Evolutionary conservation across 1,140 invertebrate genomes (phyloP).

Genomic region (Zaprionus vittiger): DNA sequence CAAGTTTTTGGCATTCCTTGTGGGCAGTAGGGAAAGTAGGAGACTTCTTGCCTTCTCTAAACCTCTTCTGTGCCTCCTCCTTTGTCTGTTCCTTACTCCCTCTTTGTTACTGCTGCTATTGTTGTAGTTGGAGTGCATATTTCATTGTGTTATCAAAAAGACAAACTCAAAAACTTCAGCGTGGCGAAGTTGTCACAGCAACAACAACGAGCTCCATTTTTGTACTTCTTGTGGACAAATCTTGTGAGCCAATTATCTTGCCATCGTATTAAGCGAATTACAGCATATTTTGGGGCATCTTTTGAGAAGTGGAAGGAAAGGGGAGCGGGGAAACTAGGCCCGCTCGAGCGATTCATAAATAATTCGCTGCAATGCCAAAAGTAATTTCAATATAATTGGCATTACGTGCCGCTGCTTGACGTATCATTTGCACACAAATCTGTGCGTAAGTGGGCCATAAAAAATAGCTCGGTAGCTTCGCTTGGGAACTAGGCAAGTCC

Average conservation of each 20-base stretch:
- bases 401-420: slow-evolving; percentile 66
- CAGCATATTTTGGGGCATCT: not conserved
- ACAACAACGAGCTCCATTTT: not conserved
- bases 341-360: slow-evolving; percentile 40
- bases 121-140: slow-evolving; percentile 11
- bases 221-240: not conserved
- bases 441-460: slow-evolving; percentile 55
- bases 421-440: slow-evolving; percentile 72
- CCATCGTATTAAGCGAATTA: not conserved
- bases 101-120: not conserved
- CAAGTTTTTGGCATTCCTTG: slow-evolving; percentile 24
- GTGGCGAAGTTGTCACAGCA: slow-evolving; percentile 1
- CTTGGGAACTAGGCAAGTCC: slow-evolving; percentile 35
- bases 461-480: slow-evolving; percentile 22
- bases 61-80: not conserved
- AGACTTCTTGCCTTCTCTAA: not conserved
- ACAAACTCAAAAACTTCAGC: slow-evolving; percentile 24
- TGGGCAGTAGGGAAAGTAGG: not conserved
- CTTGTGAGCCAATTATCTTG: slow-evolving; percentile 1
- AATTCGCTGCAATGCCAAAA: slow-evolving; percentile 50
- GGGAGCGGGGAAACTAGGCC: not conserved
- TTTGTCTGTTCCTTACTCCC: too few species aligned
- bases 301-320: not conserved
- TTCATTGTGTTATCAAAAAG: slow-evolving; percentile 29
- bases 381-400: slow-evolving; percentile 79